Evolutionary conservation across 2,888 invertebrate species (phyloP).

Genomic region (Eristalis pertinax): DNA sequence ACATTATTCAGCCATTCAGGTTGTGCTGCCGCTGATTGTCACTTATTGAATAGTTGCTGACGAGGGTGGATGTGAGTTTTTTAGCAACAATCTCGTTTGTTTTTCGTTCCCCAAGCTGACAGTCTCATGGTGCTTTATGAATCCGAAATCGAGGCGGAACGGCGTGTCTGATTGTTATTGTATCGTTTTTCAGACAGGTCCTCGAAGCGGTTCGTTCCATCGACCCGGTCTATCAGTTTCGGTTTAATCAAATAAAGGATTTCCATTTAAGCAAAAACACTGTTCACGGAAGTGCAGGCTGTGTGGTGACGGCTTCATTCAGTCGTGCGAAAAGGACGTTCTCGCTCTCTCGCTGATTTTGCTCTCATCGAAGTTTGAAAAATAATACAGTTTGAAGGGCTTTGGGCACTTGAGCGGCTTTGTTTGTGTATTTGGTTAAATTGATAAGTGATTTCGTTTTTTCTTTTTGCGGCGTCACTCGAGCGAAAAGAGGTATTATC

Average conservation of each 20-base stretch:
- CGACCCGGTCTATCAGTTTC: constrained; percentile 46
- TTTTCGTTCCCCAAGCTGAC: constrained; percentile 9
- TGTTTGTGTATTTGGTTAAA: constrained; percentile 55
- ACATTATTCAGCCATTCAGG: constrained; percentile 68
- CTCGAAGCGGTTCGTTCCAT: constrained; percentile 39
- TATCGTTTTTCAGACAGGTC: constrained; percentile 4
- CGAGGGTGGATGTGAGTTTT: constrained; percentile 45
- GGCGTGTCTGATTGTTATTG: not conserved
- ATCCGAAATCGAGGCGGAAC: constrained; percentile 17
- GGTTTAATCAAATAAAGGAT: constrained; percentile 69
- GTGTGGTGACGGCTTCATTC: constrained; percentile 33
- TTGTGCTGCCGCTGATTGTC: constrained; percentile 67
- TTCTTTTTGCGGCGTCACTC: not conserved
- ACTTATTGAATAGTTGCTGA: constrained; percentile 72
- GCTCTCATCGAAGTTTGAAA: constrained; percentile 35
- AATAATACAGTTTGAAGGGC: constrained; percentile 56
- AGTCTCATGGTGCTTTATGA: constrained; percentile 31
- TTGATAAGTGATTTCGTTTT: constrained; percentile 40
- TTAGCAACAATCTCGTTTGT: constrained; percentile 2
- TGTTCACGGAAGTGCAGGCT: constrained; percentile 47
- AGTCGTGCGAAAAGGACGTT: constrained; percentile 58
- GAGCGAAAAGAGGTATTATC: constrained; percentile 32
- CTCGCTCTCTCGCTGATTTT: constrained; percentile 20
- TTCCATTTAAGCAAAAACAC: constrained; percentile 68
- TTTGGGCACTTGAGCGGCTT: constrained; percentile 47